Evolutionary conservation across 2,888 invertebrate species (phyloP).

Genomic region (Machimus rusticus): DNA sequence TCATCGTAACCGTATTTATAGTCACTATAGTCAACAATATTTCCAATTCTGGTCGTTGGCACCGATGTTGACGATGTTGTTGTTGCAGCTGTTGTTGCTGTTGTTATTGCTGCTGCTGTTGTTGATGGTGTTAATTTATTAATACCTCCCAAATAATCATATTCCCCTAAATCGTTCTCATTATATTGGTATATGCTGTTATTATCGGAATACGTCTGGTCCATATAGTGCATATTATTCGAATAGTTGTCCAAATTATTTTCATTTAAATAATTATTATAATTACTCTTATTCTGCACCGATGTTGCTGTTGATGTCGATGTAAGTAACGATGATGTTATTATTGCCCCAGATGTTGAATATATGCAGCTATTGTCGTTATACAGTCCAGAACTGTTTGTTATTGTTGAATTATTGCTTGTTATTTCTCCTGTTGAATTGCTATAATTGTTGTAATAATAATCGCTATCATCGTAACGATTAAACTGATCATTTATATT

Average conservation of each 20-base stretch:
- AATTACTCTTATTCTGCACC: conserved; percentile 19
- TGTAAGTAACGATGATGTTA: conserved; percentile 38
- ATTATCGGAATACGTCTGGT: conserved; percentile 22
- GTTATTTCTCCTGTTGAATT: conserved; percentile 21
- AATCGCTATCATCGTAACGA: background rate
- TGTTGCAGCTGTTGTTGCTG: conserved; percentile 5
- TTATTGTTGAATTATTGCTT: conserved; percentile 20
- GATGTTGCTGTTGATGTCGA: conserved; percentile 43
- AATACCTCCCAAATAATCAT: background rate
- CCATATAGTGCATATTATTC: background rate
- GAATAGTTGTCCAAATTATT: conserved; percentile 7
- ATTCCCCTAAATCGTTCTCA: background rate
- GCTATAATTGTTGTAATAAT: conserved; percentile 21
- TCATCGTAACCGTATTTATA: conserved; percentile 53
- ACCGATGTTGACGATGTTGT: conserved; percentile 40
- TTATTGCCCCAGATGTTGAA: conserved; percentile 38
- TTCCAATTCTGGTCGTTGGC: conserved; percentile 45
- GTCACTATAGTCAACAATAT: conserved; percentile 52
- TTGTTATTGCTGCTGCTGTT: background rate
- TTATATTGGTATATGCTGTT: conserved; percentile 20
- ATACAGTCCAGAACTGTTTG: background rate
- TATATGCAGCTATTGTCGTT: conserved; percentile 8
- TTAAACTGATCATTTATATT: background rate
- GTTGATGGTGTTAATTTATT: background rate
- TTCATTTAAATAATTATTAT: conserved; percentile 15